Evolutionary conservation across 2,888 invertebrate species (phyloP), one percentile per base, ranked within the genome.

Genomic region (Caenorhabditis wallacei): DNA sequence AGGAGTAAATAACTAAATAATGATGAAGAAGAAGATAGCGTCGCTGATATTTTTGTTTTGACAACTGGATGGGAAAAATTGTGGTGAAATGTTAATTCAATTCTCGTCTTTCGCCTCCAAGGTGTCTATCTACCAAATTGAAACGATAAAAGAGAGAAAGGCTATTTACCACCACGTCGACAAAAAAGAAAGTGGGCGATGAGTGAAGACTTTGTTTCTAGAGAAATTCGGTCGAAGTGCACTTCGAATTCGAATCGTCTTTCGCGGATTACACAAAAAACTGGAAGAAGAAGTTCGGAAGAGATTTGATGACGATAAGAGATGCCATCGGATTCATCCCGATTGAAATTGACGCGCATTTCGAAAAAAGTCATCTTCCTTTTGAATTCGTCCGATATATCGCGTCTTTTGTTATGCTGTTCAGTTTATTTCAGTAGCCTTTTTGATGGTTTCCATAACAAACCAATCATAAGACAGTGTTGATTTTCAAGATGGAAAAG

Each of bases 291-390:
- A 71, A 53, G 76, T 69, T 76, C 61, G 76, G 61, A 61, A 26
- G 53, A 68, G 76, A 76, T 76, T 40, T 43, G 22, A 35, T 2
- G 53, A 26, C 66, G 68, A 69, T 76, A 68, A 59, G 53, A 69
- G 69, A 76, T 76, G 76, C 76, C 76, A 69, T 69, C 68, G 68
- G 54, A 76, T 76, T 61, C 53, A 61, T 76, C 76, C 76, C 68
- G 64, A 66, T 57, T 16, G 57, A 66, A 53, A 75, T 53, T 30
- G 56, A 54, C 61, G 71, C 61, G 74, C 46, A 66, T 53, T 68
- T 68, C 54, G 43, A 46, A 43, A 66, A 68, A 57, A 43, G 3
- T 13, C 22, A 10, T 63, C 22, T 57, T 37, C 48, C 53, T 30
- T 26, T 53, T 30, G 59, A 22, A 20, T 56, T 64, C 54, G 26